Conservation (phyloP, 1,140 invertebrate species). For the Grapholita molesta region DNA sequence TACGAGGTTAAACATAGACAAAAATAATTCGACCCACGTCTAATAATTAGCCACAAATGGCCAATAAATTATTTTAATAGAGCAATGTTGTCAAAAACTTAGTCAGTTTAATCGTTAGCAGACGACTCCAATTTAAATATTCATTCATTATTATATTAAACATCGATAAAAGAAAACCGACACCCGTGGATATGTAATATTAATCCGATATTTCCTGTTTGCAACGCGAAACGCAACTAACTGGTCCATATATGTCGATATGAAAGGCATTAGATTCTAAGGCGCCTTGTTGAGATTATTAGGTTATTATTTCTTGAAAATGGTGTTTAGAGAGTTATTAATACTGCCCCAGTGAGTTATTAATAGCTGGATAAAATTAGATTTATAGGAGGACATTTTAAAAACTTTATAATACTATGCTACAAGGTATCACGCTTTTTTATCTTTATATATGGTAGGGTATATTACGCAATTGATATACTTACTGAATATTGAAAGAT, state of each 20-base stretch:
- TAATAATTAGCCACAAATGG: background rate
- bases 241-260: background rate
- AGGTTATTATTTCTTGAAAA: background rate
- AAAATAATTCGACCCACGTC: background rate
- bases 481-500: no score
- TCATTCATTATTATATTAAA: background rate
- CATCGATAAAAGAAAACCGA: background rate
- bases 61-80: background rate
- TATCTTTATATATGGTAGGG: no score
- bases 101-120: background rate
- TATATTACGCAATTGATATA: no score
- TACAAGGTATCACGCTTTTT: no score
- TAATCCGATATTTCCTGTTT: constrained; percentile 26
- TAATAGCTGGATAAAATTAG: no score
- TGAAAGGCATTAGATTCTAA: background rate
- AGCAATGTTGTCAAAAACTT: background rate
- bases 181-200: constrained; percentile 21
- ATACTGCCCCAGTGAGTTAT: background rate
- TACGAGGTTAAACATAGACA: background rate
- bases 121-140: background rate
- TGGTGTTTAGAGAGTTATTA: background rate
- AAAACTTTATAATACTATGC: no score
- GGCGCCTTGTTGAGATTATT: background rate
- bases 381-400: no score
- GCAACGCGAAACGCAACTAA: background rate